Base-by-base conservation (phyloP, 2,888 invertebrate genomes). In the Ligdia adustata region DNA sequence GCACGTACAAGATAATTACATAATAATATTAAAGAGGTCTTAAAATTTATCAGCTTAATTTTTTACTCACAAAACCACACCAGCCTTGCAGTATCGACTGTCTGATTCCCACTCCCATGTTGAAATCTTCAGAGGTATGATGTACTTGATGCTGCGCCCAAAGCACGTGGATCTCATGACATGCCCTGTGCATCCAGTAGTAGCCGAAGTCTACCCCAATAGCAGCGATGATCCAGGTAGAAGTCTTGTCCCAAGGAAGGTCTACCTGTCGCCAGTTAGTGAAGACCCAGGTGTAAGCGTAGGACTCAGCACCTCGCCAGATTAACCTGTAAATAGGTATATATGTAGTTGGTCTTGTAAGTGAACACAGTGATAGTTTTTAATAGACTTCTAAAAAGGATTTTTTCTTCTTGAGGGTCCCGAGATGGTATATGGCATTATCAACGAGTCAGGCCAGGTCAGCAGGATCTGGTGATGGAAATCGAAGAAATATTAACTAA, bases 71-170 rank as follows among this genome's bases (percentile, higher is more conserved):
- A 80, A 94, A 95, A 67, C 94, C 94, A 72, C 94, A 94, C 93
- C 95, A 95, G 44, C 95, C 94, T 73, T 97, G 96, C 34, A 96
- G 77, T 1, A 94, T 78, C 0, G 96, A 95, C 75, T 97, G 97
- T 27, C 97, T 83, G 38, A 97, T 90, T 0, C 97, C 96, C 2
- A 97, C 96, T 1, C 95, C 93, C 78, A 96, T 91, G 82, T 97
- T 97, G 86, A 95, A 97, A 78, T 97, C 96, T 79, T 97, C 97
- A 1, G 96, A 96, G 55, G 96, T 96, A 67, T 97, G 97, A 72
- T 97, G 97, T 0, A 97, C 96, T 76, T 97, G 97, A 78, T 97
- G 97, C 64, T 96, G 95, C 0, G 96, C 95, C 97, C 97, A 97
- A 28, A 97, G 82, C 60, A 97, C 93, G 66, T 96, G 96, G 24